phyloP scores from a whole-genome alignment of 2,797 vertebrate species.

The Tenualosa thibaudeaui region DNA sequence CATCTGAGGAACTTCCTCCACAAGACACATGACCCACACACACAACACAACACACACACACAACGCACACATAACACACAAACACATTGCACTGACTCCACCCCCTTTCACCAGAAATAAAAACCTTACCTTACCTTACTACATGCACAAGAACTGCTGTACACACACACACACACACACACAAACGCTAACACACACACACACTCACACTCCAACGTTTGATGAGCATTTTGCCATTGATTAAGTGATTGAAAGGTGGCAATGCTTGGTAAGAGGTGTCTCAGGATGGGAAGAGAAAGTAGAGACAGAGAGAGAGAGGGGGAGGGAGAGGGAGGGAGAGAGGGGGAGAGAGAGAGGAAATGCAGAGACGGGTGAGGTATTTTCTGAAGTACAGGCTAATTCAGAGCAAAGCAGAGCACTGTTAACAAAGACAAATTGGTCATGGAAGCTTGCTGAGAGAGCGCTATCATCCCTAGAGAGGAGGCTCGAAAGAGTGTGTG shows the following conservation, averaged over 20 bases:
- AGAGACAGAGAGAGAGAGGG: slow-evolving; percentile 1
- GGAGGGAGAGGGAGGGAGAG: not conserved
- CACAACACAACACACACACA: not conserved
- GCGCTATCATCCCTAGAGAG: slow-evolving; percentile 30
- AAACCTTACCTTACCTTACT: slow-evolving; percentile 10
- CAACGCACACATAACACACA: too few species aligned
- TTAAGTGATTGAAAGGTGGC: slow-evolving; percentile 57
- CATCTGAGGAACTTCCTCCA: slow-evolving; percentile 39
- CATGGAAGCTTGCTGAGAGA: slow-evolving; percentile 48
- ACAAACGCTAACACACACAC: slow-evolving; percentile 34
- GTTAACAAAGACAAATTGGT: slow-evolving; percentile 52
- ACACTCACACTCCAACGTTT: slow-evolving; percentile 10
- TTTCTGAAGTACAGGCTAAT: not conserved
- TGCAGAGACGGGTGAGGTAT: not conserved
- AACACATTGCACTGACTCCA: not conserved
- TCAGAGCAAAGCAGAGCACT: slow-evolving; percentile 22
- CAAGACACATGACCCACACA: not conserved
- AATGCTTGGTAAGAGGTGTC: not conserved
- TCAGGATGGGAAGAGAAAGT: not conserved
- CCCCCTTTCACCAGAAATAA: slow-evolving; percentile 20
- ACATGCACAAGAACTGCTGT: slow-evolving; percentile 25
- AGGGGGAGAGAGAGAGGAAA: not conserved
- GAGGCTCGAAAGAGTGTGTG: not conserved
- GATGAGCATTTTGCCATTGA: slow-evolving; percentile 47
- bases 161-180: slow-evolving; percentile 47